Evolutionary conservation across 2,888 invertebrate species (phyloP).

Genomic region (Tillus elongatus): DNA sequence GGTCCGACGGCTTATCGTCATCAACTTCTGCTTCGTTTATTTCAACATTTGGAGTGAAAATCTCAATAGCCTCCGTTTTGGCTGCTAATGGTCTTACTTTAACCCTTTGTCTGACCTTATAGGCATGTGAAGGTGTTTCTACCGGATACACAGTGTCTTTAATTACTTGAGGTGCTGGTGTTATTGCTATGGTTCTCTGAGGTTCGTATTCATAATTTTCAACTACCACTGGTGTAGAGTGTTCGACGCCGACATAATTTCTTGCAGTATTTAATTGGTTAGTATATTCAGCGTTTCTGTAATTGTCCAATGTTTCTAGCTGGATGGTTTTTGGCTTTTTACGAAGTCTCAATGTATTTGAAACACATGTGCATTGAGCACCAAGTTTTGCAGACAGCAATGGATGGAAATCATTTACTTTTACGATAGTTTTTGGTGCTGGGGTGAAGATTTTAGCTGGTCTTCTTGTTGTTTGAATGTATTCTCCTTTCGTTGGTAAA

Average conservation of each 20-base stretch:
- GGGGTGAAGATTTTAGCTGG: conserved; percentile 35
- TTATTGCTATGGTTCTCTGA: conserved; percentile 22
- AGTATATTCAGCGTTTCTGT: too few relatives aligned
- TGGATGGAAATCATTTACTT: conserved; percentile 64
- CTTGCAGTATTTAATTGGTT: too few relatives aligned
- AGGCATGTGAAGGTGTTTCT: conserved; percentile 18
- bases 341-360: conserved; percentile 47
- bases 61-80: conserved; percentile 17
- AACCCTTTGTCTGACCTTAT: conserved; percentile 23
- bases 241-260: conserved; percentile 30
- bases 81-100: conserved; percentile 19
- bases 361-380: conserved; percentile 63
- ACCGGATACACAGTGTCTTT: too few relatives aligned
- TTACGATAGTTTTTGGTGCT: conserved; percentile 53
- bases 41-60: conserved; percentile 16
- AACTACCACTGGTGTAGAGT: conserved; percentile 19
- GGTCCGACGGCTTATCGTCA: conserved; percentile 17
- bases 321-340: conserved; percentile 31
- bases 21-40: conserved; percentile 17
- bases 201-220: conserved; percentile 31
- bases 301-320: too few relatives aligned
- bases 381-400: conserved; percentile 60
- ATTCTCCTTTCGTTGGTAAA: too few relatives aligned
- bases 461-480: conserved; percentile 11
- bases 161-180: conserved; percentile 5